Base-by-base conservation (phyloP, 2,888 invertebrate genomes). In the Fissipunctia ypsillon region DNA sequence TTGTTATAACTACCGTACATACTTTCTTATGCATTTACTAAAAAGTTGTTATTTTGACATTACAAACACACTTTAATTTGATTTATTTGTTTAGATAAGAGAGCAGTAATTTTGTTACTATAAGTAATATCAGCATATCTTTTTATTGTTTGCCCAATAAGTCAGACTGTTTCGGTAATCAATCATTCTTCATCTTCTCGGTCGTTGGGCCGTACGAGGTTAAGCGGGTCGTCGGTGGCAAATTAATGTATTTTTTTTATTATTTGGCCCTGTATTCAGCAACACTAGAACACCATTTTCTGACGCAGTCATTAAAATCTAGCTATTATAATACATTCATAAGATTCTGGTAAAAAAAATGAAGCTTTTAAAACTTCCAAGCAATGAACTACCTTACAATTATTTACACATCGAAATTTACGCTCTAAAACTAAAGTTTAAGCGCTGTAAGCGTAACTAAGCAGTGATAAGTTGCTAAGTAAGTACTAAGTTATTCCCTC, bases 401-500 rank as follows among this genome's bases (percentile, higher is more conserved):
- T 78, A 78, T 63, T 60, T 76, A 48, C 41, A 70, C 50, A 73
- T 61, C 28, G 25, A 73, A 43, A 31, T 65, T 60, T 50, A 25
- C 14, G n/a, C 61, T 76, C 72, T 68, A 76, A 78, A 70, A 65
- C 76, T 41, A 7, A 60, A 72, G 65, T 80, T 80, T 45, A 31
- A 79, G 22, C 50, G 28, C 48, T 22, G 16, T 45, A 38, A 38
- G 31, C 64, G 64, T 41, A 68, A 71, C 52, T 80, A 68, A 76
- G 56, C 70, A 57, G 80, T 72, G 76, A 80, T 72, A 80, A 80
- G 80, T 80, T 72, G 41, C 60, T 72, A 66, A 63, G 76, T 80
- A 71, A 59, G 73, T 50, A 59, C 80, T 77, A 80, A 80, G 19
- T 80, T 80, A 80, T 77, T 73, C 41, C 79, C 64, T 59, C 22